phyloP scores from a whole-genome alignment of 92 coral and sea anemone genomes.

The Montipora capitata region DNA sequence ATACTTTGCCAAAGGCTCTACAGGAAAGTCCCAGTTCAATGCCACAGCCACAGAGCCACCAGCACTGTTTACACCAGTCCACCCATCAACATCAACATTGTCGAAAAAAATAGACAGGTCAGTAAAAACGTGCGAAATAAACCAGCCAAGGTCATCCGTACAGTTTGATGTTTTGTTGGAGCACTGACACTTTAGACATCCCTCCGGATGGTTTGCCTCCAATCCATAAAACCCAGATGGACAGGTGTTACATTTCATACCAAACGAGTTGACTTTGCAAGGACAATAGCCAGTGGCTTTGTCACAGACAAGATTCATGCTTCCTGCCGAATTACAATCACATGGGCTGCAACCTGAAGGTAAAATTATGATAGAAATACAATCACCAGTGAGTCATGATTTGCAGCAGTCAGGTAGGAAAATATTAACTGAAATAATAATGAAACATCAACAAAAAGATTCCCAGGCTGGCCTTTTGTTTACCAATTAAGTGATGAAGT shows the following conservation, averaged over 20 bases:
- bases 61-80: constrained; percentile 64
- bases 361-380: no score
- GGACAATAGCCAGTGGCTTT: constrained; percentile 89
- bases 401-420: no score
- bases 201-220: constrained; percentile 79
- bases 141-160: constrained; percentile 72
- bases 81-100: constrained; percentile 65
- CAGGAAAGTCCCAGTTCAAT: background rate
- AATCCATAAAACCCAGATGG: constrained; percentile 87
- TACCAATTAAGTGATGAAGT: no score
- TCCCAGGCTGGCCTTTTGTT: no score
- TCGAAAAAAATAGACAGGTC: constrained; percentile 6
- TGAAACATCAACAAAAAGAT: no score
- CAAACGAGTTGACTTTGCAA: constrained; percentile 76
- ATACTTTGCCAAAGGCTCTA: background rate
- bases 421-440: no score
- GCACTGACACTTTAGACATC: constrained; percentile 95
- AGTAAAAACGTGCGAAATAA: constrained; percentile 37
- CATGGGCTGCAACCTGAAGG: constrained; percentile 88
- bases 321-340: constrained; percentile 85
- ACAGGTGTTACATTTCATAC: constrained; percentile 80
- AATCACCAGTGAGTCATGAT: no score
- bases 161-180: constrained; percentile 87
- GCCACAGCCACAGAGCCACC: background rate
- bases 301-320: constrained; percentile 75